Conservation (phyloP, 2,888 invertebrate species). For the Didymodactylos carnosus region DNA sequence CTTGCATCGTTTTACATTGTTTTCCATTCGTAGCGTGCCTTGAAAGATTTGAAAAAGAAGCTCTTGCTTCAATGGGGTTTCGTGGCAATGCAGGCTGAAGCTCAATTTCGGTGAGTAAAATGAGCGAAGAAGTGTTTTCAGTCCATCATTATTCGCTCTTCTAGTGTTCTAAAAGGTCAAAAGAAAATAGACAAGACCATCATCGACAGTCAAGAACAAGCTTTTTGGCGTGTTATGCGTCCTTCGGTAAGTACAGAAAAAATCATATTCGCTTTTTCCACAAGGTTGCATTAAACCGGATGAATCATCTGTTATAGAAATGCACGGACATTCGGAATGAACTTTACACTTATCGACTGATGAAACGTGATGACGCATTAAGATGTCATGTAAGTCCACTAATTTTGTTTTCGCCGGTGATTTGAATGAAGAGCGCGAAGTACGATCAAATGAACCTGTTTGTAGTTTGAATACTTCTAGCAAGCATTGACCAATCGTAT, state of each 20-base stretch:
- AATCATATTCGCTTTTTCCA: neutral
- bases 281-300: neutral
- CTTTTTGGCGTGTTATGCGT: conserved; percentile 85
- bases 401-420: too few relatives aligned
- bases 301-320: conserved; percentile 6
- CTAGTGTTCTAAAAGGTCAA: conserved; percentile 62
- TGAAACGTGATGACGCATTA: neutral
- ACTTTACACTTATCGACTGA: neutral
- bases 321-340: conserved; percentile 5
- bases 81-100: conserved; percentile 82
- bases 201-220: conserved; percentile 82
- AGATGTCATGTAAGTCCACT: neutral
- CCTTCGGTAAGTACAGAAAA: conserved; percentile 43
- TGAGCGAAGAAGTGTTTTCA: neutral
- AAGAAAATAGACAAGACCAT: conserved; percentile 90
- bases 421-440: too few relatives aligned
- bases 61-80: conserved; percentile 93
- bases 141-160: conserved; percentile 7
- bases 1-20: neutral
- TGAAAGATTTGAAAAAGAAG: conserved; percentile 70
- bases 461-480: conserved; percentile 45
- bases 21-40: conserved; percentile 46
- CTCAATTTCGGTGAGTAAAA: conserved; percentile 50
- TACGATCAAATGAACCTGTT: too few relatives aligned
- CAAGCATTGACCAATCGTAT: conserved; percentile 56